phyloP scores from a whole-genome alignment of 2,113 vertebrate genomes.

The Rhynchomys soricoides region DNA sequence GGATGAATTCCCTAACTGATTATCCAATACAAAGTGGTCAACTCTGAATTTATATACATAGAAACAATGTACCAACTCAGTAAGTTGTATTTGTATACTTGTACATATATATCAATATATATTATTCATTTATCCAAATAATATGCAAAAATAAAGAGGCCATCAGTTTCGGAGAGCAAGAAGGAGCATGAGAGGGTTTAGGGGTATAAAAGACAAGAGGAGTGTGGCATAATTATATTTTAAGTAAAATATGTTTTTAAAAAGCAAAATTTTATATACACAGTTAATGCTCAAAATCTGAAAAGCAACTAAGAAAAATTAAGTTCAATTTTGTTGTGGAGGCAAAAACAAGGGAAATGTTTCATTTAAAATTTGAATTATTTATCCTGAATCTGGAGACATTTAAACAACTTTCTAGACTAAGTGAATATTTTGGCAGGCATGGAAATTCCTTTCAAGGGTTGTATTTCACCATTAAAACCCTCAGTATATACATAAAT shows the following conservation, averaged over 20 bases:
- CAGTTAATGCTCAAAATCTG: neutral
- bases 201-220: neutral
- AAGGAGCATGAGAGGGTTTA: neutral
- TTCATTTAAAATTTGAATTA: neutral
- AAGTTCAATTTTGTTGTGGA: slow-evolving; percentile 29
- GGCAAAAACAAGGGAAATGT: neutral
- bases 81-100: neutral
- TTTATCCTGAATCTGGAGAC: neutral
- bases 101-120: neutral
- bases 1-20: neutral
- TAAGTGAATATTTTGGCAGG: neutral
- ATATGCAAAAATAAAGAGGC: neutral
- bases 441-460: neutral
- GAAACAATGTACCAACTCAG: neutral
- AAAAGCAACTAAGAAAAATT: neutral
- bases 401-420: neutral
- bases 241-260: neutral
- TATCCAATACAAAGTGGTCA: neutral
- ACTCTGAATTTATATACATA: neutral
- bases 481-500: neutral
- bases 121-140: neutral
- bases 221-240: neutral
- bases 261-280: neutral
- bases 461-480: neutral
- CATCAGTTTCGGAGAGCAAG: neutral